Percentiles rank a stretch among this genome's conserved stretches.
Conservation (phyloP, 1,140 invertebrate genomes). For the Drosophila ficusphila region DNA sequence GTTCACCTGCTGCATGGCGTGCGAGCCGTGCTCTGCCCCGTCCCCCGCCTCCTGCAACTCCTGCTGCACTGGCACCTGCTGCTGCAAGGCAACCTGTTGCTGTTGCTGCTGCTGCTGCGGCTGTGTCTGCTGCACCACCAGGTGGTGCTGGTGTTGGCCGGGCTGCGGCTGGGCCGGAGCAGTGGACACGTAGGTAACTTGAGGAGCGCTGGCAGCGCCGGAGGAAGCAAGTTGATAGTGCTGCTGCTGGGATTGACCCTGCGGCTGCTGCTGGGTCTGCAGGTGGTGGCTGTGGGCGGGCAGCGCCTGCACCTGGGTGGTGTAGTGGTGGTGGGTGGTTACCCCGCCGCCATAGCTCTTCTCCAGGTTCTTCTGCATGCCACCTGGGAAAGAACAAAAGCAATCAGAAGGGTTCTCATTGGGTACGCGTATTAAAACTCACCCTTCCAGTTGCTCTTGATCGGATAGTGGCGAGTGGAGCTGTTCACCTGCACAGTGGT, state of each 20-base stretch:
- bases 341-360: constrained; percentile 64
- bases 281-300: constrained; percentile 60
- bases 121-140: constrained; percentile 43
- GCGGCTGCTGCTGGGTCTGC: constrained; percentile 58
- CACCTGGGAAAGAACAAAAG: constrained; percentile 33
- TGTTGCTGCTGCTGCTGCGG: constrained; percentile 37
- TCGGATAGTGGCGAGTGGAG: constrained; percentile 63
- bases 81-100: constrained; percentile 16
- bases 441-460: constrained; percentile 73
- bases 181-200: constrained; percentile 63
- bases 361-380: constrained; percentile 73
- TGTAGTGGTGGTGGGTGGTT: constrained; percentile 69
- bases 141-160: constrained; percentile 48
- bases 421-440: not conserved
- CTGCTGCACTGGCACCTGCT: constrained; percentile 49
- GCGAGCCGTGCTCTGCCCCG: constrained; percentile 50
- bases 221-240: constrained; percentile 82
- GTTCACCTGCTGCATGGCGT: constrained; percentile 42
- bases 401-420: not conserved
- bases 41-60: constrained; percentile 51
- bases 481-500: constrained; percentile 32
- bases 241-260: constrained; percentile 51
- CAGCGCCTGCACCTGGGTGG: constrained; percentile 55
- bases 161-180: constrained; percentile 52
- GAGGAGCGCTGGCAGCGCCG: constrained; percentile 59